Percentiles rank a stretch among this genome's conserved stretches.
Evolutionary conservation across 2,888 invertebrate species (phyloP).

Genomic region (Pyrrhosoma nymphula): DNA sequence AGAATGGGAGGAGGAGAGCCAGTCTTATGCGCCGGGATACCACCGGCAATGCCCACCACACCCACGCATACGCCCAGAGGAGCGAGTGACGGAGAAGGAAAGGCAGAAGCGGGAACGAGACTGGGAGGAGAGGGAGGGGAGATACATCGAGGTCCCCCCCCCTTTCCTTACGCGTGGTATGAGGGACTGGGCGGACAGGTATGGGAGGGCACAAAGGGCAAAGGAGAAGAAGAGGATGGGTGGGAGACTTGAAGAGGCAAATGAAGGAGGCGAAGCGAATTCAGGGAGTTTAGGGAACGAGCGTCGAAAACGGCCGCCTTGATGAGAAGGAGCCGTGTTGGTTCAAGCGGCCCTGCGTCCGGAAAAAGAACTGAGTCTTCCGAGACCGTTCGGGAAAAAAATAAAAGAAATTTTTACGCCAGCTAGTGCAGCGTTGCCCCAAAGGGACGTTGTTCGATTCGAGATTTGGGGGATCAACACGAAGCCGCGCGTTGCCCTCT

Average conservation of each 20-base stretch:
- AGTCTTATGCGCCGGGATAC: neutral
- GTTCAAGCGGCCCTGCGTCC: neutral
- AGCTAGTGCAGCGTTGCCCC: no score
- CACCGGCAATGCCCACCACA: conserved; percentile 53
- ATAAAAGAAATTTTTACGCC: no score
- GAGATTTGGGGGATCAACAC: no score
- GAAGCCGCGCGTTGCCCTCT: no score
- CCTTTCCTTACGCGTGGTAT: neutral
- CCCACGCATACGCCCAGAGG: conserved; percentile 16
- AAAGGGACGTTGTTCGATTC: no score
- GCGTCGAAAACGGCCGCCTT: neutral
- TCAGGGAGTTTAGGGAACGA: neutral
- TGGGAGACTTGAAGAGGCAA: neutral
- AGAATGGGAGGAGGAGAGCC: neutral
- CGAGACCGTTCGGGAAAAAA: neutral
- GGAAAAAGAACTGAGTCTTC: neutral
- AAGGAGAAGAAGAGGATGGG: no score
- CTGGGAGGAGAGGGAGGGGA: neutral
- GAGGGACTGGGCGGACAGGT: neutral
- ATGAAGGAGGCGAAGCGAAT: conserved; percentile 1
- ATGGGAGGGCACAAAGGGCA: neutral
- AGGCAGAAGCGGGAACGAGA: neutral
- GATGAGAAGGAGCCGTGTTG: neutral
- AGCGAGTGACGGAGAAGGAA: neutral
- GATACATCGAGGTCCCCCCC: neutral